A percentile compares a stretch with the other conserved stretches of the same genome.
phyloP scores from a whole-genome alignment of 2,113 vertebrate species.

The Leptosomus discolor region DNA sequence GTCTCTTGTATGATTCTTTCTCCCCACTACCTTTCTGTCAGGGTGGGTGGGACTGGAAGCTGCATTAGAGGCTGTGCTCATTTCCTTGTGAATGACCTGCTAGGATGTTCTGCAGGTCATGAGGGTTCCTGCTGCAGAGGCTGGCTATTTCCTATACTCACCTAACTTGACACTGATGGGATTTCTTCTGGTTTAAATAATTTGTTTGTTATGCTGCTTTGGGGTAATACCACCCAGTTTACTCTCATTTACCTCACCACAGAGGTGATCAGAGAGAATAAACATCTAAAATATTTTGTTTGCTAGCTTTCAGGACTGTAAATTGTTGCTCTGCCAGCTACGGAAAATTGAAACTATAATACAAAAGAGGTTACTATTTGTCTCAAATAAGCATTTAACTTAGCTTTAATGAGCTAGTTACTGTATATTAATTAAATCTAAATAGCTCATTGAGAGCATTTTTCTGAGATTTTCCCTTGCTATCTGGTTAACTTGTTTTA shows the following conservation, averaged over 20 bases:
- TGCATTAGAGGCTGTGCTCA: background rate
- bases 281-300: background rate
- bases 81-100: background rate
- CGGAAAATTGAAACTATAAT: background rate
- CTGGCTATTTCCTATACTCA: background rate
- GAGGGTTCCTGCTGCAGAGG: background rate
- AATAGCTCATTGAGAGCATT: slow-evolving; percentile 51
- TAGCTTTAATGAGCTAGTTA: slow-evolving; percentile 56
- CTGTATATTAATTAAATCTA: slow-evolving; percentile 69
- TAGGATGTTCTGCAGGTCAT: accelerated
- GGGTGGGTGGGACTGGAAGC: background rate
- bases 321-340: slow-evolving; percentile 1
- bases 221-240: background rate
- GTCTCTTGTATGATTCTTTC: background rate
- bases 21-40: background rate
- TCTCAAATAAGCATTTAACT: slow-evolving; percentile 65
- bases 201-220: background rate
- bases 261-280: background rate
- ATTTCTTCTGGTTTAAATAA: background rate
- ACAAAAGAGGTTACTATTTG: slow-evolving; percentile 29
- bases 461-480: slow-evolving; percentile 42
- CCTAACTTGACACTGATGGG: background rate
- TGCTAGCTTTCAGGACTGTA: background rate
- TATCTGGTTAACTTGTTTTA: slow-evolving; percentile 71
- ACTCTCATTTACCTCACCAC: background rate